Evolutionary conservation across 2,797 vertebrate species (phyloP), one percentile per base, ranked within the genome.

Genomic region (Clarias fuscus): DNA sequence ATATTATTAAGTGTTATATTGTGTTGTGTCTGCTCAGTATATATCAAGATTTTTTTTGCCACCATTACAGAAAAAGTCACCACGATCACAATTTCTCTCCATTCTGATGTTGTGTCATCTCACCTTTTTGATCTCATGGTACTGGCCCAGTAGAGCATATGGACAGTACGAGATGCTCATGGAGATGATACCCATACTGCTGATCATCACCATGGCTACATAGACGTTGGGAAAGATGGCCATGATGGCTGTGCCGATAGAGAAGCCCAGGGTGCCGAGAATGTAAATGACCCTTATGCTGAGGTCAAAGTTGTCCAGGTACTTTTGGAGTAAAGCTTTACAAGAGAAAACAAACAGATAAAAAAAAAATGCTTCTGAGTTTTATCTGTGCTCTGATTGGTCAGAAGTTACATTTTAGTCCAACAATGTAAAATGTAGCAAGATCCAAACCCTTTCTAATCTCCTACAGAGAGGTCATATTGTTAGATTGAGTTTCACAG

Each of bases 241-340:
- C 96, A 97, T 97, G 82, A 97, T 93, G 0, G 96, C 96, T 0
- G 96, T 97, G 90, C 98, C 98, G 0, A 98, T 90, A 0, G 97
- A 95, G 91, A 99, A 99, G 56, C 95, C 96, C 91, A 99, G 95
- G 0, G 98, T 99, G 85, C 98, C 98, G 92, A 99, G 86, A 92
- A 98, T 97, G 93, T 99, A 99, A 94, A 99, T 98, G 88, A 97
- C 91, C 87, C 96, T 97, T 90, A 99, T 98, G 91, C 98, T 98
- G 89, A 99, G 96, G 93, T 99, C 96, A 2, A 98, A 99, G 94
- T 97, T 98, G 93, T 99, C 97, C 88, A 99, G 94, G 90, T 98
- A 99, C 90, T 99, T 99, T 92, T 99, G 98, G 85, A 99, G 95
- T 86, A 99, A 76, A 88, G 97, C 98, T 99, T 84, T 37, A 73